These are phyloP conservation scores for Parelbella ahira DNA, from an alignment of 2,888 invertebrate species.

Conservation along the genomic window DNA sequence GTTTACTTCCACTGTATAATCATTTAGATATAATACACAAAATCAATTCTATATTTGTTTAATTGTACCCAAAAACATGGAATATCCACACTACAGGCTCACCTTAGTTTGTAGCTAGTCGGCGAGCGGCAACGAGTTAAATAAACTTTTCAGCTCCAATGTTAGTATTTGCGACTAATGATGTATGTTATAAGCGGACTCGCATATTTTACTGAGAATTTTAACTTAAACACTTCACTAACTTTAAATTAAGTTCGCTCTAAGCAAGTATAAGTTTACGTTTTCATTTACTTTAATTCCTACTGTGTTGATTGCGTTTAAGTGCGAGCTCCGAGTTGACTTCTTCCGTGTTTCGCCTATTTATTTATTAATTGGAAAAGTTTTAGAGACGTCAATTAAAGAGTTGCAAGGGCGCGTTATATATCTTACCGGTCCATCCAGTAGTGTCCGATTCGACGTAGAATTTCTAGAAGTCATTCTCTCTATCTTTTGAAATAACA, in stretches of 20 bases:
- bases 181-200: slow-evolving; percentile 55
- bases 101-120: slow-evolving; percentile 10
- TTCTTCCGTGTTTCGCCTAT: slow-evolving; percentile 44
- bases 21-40: too few relatives aligned
- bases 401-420: too few relatives aligned
- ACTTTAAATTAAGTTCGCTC: slow-evolving; percentile 52
- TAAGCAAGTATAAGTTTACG: slow-evolving; percentile 30
- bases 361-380: slow-evolving; percentile 3
- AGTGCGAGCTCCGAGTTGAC: slow-evolving; percentile 13
- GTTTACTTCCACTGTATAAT: too few relatives aligned
- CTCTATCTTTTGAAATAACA: too few relatives aligned
- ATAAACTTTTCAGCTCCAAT: slow-evolving; percentile 50
- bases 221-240: slow-evolving; percentile 41
- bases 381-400: too few relatives aligned
- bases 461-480: too few relatives aligned
- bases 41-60: background rate
- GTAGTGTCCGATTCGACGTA: too few relatives aligned
- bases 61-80: background rate
- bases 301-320: slow-evolving; percentile 10
- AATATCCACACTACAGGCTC: slow-evolving; percentile 9
- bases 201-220: slow-evolving; percentile 51
- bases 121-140: slow-evolving; percentile 45
- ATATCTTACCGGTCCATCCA: too few relatives aligned
- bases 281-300: slow-evolving; percentile 25
- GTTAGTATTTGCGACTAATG: slow-evolving; percentile 58